Base-by-base conservation (phyloP, 1,140 invertebrate species). In the Ctenoplectra terminalis region DNA sequence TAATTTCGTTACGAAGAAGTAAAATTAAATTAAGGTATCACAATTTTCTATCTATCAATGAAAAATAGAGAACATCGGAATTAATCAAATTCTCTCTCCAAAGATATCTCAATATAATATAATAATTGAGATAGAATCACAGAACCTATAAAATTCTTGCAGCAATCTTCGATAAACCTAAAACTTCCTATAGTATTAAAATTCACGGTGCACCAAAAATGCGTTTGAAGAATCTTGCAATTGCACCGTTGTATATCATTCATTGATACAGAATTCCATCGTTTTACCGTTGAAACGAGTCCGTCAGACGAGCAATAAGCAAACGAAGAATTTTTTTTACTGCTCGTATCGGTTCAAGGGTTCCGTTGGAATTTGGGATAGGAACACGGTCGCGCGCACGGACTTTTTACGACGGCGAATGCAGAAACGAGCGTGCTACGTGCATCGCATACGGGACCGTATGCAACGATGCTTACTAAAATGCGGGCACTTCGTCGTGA, bases 401-500 rank as follows among this genome's bases (percentile, higher is more conserved):
- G 74, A 56, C 69, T 79, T 79, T 79, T 79, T 79, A 79, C 77
- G 58, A 79, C 40, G 69, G 58, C 77, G 77, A 79, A 79, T 79
- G 77, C 77, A 79, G 77, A 79, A 79, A 79, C 77, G 77, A 73
- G 69, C 52, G 69, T 50, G 56, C 34, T 79, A 79, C 77, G 77
- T 79, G 77, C 77, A 63, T 52, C 69, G 77, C 69, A 79, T 79
- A 60, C 69, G 69, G 69, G 69, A 60, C 69, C 54, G n/a, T 73
- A 63, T 79, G 77, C 77, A 79, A 79, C 77, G 77, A 79, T 43
- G 77, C 69, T 79, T 63, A 79, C 77, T 71, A 79, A 79, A 79
- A 79, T 79, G 77, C 77, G 77, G 77, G 77, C 77, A 73, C 56
- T 46, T 40, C 37, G 58, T 52, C 77, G 43, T 50, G 56, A 52